These are phyloP conservation scores for Eurypyga helias DNA, from an alignment of 2,113 vertebrate species.

Conservation along the genomic window DNA sequence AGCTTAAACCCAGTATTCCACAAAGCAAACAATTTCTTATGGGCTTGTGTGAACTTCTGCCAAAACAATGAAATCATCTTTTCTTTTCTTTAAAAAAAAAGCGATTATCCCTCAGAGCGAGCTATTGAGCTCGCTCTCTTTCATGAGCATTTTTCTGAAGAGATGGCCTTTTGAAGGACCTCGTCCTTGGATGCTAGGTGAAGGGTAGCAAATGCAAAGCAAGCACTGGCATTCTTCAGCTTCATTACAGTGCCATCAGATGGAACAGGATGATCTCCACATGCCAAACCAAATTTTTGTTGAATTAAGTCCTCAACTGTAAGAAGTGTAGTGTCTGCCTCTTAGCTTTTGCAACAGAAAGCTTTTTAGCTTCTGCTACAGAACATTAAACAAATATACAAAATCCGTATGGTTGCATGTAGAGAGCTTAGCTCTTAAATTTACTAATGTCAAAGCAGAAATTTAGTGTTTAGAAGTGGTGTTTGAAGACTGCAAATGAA, in stretches of 20 bases:
- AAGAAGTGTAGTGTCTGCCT: neutral
- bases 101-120: neutral
- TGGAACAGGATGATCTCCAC: neutral
- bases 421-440: neutral
- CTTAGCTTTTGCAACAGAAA: neutral
- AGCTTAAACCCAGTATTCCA: neutral
- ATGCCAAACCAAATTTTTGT: neutral
- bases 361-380: neutral
- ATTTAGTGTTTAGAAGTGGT: neutral
- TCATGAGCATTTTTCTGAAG: neutral
- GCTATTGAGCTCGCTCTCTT: neutral
- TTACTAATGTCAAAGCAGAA: neutral
- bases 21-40: neutral
- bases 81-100: neutral
- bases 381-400: neutral
- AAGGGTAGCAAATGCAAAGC: neutral
- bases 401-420: neutral
- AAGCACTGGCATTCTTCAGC: neutral
- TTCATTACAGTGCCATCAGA: slow-evolving; percentile 14
- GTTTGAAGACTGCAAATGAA: neutral
- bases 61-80: neutral
- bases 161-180: neutral
- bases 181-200: neutral
- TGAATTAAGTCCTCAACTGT: neutral
- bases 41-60: neutral